Conservation (phyloP, 1,140 invertebrate genomes). For the Anagrus nilaparvatae region DNA sequence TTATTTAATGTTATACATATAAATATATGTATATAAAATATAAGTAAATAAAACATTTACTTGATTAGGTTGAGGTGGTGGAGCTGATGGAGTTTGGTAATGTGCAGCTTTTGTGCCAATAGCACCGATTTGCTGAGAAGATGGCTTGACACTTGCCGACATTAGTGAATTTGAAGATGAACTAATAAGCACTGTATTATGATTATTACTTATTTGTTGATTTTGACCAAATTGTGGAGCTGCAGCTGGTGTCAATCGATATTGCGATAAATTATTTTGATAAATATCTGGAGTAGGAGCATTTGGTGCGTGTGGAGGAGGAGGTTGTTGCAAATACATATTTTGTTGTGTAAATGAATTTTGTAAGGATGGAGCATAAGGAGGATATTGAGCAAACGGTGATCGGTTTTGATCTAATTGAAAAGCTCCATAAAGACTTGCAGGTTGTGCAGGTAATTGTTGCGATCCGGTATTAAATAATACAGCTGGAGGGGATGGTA, state of each 20-base stretch:
- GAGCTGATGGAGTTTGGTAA: constrained; percentile 40
- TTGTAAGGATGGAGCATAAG: constrained; percentile 43
- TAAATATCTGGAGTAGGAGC: constrained; percentile 67
- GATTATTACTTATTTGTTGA: constrained; percentile 69
- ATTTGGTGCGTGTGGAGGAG: constrained; percentile 42
- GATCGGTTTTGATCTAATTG: constrained; percentile 52
- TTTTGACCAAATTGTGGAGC: constrained; percentile 61
- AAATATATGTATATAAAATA: background rate
- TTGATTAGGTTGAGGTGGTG: constrained; percentile 41
- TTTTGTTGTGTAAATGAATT: constrained; percentile 58
- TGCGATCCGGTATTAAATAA: constrained; percentile 68
- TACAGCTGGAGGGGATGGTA: constrained; percentile 70
- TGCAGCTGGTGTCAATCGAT: constrained; percentile 53
- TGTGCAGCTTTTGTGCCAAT: constrained; percentile 58
- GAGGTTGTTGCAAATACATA: constrained; percentile 55
- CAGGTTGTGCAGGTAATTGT: constrained; percentile 58
- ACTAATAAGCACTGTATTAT: constrained; percentile 80
- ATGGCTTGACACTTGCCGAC: constrained; percentile 80
- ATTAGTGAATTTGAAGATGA: constrained; percentile 80
- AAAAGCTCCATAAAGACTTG: constrained; percentile 65
- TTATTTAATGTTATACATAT: background rate
- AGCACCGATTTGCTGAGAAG: constrained; percentile 69
- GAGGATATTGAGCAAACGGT: constrained; percentile 57
- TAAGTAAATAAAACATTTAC: constrained; percentile 20
- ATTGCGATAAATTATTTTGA: constrained; percentile 64